phyloP scores from a whole-genome alignment of 2,113 vertebrate genomes.

The Triplophysa tibetana region DNA sequence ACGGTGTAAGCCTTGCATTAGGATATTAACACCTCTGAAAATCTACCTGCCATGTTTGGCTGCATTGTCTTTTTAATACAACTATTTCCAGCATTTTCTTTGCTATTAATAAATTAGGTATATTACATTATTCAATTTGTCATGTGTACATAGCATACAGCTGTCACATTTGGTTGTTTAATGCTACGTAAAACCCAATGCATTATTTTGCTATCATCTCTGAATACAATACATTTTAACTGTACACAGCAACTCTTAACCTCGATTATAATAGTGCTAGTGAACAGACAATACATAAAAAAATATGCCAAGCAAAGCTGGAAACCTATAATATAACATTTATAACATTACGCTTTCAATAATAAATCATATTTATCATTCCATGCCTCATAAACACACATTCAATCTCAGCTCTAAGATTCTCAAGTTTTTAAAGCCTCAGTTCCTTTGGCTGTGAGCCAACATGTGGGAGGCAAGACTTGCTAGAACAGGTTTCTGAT shows the following conservation, averaged over 20 bases:
- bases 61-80: not conserved
- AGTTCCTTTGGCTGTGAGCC: conserved; percentile 47
- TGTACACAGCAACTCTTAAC: not conserved
- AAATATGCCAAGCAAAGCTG: not conserved
- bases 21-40: not conserved
- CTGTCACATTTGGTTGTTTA: not conserved
- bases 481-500: conserved; percentile 71
- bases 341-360: not conserved
- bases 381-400: not conserved
- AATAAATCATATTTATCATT: not conserved
- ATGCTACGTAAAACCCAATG: too few relatives aligned
- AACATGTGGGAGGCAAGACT: conserved; percentile 55
- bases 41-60: too few relatives aligned
- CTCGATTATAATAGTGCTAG: not conserved
- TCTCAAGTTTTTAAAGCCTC: conserved; percentile 39
- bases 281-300: not conserved
- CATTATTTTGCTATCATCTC: not conserved
- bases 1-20: not conserved
- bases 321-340: conserved; percentile 3
- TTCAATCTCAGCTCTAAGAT: conserved; percentile 29
- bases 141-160: not conserved
- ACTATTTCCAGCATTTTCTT: not conserved
- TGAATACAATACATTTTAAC: not conserved
- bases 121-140: too few relatives aligned
- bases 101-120: too few relatives aligned